Evolutionary conservation across 1,140 invertebrate species (phyloP).

Genomic region (Panagrolaimus sp.): DNA sequence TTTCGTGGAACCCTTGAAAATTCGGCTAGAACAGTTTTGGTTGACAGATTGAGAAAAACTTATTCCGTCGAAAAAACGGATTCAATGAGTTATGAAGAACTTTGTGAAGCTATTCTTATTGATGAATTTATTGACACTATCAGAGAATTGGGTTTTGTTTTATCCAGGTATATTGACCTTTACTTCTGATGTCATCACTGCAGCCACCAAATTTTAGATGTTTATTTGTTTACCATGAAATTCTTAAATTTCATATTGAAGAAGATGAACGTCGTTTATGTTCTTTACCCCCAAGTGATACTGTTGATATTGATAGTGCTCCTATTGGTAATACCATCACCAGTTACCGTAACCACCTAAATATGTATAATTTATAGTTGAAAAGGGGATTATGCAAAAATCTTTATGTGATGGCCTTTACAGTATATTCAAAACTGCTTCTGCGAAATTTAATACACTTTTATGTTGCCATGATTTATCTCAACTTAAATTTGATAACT

Average conservation of each 20-base stretch:
- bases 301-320: slow-evolving; percentile 20
- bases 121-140: slow-evolving; percentile 15
- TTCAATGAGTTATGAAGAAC: slow-evolving; percentile 36
- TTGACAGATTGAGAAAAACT: slow-evolving; percentile 26
- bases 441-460: slow-evolving; percentile 31
- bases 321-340: slow-evolving; percentile 22
- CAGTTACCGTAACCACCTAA: not conserved
- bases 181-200: too few species aligned
- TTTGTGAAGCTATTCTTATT: slow-evolving; percentile 36
- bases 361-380: slow-evolving; percentile 31
- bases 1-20: slow-evolving; percentile 39
- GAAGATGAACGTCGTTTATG: slow-evolving; percentile 39
- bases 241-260: slow-evolving; percentile 45
- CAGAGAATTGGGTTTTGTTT: slow-evolving; percentile 8
- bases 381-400: slow-evolving; percentile 39
- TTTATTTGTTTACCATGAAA: slow-evolving; percentile 40
- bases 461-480: slow-evolving; percentile 37
- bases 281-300: not conserved
- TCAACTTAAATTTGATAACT: slow-evolving; percentile 48
- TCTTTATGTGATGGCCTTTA: slow-evolving; percentile 26
- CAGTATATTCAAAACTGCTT: slow-evolving; percentile 36
- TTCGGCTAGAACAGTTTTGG: slow-evolving; percentile 33
- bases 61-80: slow-evolving; percentile 21
- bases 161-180: not conserved
- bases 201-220: not conserved